These are phyloP conservation scores for Thalpophila matura DNA, from an alignment of 2,888 invertebrate genomes.

Conservation along the genomic window DNA sequence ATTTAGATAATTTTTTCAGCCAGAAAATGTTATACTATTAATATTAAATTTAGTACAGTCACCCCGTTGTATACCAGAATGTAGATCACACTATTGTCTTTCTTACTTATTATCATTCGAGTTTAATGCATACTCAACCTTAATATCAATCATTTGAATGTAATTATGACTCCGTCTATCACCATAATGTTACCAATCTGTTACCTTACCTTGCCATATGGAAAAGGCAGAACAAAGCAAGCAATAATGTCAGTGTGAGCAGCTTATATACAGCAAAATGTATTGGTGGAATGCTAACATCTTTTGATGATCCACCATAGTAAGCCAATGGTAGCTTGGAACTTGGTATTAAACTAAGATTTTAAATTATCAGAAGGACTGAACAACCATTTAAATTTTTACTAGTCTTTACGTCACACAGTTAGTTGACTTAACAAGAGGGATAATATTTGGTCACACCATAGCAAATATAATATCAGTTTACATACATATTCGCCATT, in stretches of 20 bases:
- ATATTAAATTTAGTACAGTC: no score
- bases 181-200: slow-evolving; percentile 12
- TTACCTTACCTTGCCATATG: slow-evolving; percentile 22
- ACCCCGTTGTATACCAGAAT: no score
- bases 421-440: no score
- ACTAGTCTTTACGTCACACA: no score
- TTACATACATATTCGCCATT: slow-evolving; percentile 45
- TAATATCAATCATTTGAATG: slow-evolving; percentile 1
- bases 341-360: not conserved
- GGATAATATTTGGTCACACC: not conserved
- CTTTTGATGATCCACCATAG: not conserved
- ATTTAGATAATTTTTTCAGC: no score
- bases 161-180: slow-evolving; percentile 9
- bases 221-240: slow-evolving; percentile 14
- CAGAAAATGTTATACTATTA: no score
- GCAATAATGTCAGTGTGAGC: not conserved
- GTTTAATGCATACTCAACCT: not conserved
- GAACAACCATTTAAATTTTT: no score
- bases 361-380: no score
- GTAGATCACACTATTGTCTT: no score
- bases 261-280: not conserved
- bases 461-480: slow-evolving; percentile 12
- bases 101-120: no score
- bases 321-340: no score
- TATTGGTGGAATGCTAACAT: not conserved